Base-by-base conservation (phyloP, 2,888 invertebrate genomes). In the Acleris literana region DNA sequence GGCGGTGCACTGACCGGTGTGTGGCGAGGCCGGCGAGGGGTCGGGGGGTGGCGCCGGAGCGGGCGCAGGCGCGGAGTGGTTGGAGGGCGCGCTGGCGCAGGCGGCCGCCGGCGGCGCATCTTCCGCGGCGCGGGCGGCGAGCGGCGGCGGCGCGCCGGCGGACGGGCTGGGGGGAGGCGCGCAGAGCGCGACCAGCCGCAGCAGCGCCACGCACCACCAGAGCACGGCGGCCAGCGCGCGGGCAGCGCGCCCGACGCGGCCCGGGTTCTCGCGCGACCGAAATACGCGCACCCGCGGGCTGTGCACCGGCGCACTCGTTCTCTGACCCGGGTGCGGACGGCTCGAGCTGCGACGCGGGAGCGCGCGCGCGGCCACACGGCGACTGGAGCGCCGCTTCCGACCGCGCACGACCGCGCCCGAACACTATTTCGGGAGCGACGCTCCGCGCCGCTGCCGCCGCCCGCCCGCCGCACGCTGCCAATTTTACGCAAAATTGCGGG, bases 401-500 rank as follows among this genome's bases (percentile, higher is more conserved):
- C 76, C 75, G 77, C 83, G 78, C 83, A 86, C 92, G 92, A 91
- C 90, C 87, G 89, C 88, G 79, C 88, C 91, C 92, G 91, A 91
- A 90, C 91, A 90, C 92, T 92, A 92, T 92, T 92, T 92, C 92
- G 90, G 92, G 92, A 91, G 81, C 90, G 91, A 85, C 90, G 86
- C 88, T 85, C 87, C 88, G 85, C 88, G 83, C 87, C 87, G 87
- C 86, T 79, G 84, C 87, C 85, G 82, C 83, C 85, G 87, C 87
- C 90, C 91, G 89, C 89, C 89, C 90, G 88, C 84, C 84, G 81
- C 87, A 85, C 84, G 88, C 90, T 91, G 92, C 92, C 92, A 92
- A 92, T 92, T 92, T 92, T 90, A 92, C 92, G 92, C 91, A 88
- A 91, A 91, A 91, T 91, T 91, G 90, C 92, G 91, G 92, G 92